A percentile compares a stretch with the other conserved stretches of the same genome.
phyloP scores from a whole-genome alignment of 2,888 invertebrate genomes.

The Altica lythri region DNA sequence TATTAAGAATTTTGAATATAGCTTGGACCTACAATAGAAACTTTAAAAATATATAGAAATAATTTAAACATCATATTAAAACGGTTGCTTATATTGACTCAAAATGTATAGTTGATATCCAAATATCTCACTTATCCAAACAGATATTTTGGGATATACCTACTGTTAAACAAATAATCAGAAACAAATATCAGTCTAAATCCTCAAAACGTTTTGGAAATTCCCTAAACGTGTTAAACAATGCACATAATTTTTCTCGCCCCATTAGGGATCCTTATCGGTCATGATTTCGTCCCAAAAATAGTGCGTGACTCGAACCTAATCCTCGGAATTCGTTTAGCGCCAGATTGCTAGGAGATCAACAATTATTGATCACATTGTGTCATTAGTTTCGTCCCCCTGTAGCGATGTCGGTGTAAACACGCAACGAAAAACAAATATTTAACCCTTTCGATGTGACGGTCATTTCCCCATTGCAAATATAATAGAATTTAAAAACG shows the following conservation, averaged over 20 bases:
- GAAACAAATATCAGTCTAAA: slow-evolving; percentile 11
- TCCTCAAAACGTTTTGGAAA: slow-evolving; percentile 11
- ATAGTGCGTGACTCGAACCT: slow-evolving; percentile 36
- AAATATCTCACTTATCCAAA: too few species aligned
- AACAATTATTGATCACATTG: slow-evolving; percentile 43
- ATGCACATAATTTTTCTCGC: slow-evolving; percentile 20
- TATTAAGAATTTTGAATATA: too few species aligned
- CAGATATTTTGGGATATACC: too few species aligned
- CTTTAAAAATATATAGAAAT: too few species aligned
- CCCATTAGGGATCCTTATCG: slow-evolving; percentile 15
- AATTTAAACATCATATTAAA: too few species aligned
- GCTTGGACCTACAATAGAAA: too few species aligned
- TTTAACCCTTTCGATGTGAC: neutral
- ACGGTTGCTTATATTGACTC: too few species aligned
- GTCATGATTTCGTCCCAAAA: slow-evolving; percentile 21
- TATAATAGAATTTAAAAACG: too few species aligned
- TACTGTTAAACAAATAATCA: slow-evolving; percentile 7
- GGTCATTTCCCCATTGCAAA: too few species aligned
- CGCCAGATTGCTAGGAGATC: slow-evolving; percentile 42
- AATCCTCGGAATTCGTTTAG: slow-evolving; percentile 41
- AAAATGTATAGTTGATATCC: too few species aligned
- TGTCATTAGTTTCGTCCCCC: slow-evolving; percentile 38
- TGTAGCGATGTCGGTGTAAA: neutral
- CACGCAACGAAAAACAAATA: neutral
- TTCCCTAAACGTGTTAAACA: slow-evolving; percentile 12